Conservation (phyloP, 2,888 invertebrate species). For the Torymus texanus region DNA sequence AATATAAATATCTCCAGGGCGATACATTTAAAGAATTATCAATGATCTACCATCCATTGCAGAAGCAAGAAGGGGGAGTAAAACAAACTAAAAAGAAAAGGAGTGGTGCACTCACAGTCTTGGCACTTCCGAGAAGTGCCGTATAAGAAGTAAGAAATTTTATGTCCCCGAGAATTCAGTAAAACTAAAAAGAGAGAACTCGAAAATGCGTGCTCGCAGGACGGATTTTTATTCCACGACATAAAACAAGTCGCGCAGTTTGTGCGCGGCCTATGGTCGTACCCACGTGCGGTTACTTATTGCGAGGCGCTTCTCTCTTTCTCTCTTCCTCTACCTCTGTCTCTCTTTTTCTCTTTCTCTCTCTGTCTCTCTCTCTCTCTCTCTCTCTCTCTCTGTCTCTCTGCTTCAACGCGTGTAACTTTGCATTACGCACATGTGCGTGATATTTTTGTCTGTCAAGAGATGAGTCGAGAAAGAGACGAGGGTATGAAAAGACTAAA, state of each 20-base stretch:
- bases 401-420: conserved; percentile 19
- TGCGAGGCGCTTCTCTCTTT: conserved; percentile 9
- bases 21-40: too few species aligned
- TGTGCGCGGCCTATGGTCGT: not conserved
- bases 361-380: conserved; percentile 8
- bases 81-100: too few species aligned
- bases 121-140: not conserved
- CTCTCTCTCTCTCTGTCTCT: conserved; percentile 6
- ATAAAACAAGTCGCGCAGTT: conserved; percentile 35
- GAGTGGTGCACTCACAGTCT: not conserved
- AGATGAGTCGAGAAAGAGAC: conserved; percentile 16
- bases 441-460: conserved; percentile 22
- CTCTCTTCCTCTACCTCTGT: too few species aligned
- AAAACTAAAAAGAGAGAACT: not conserved
- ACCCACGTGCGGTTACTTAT: conserved; percentile 37
- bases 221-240: conserved; percentile 33
- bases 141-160: conserved; percentile 13
- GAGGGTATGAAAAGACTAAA: conserved; percentile 23
- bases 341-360: too few species aligned
- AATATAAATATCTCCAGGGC: too few species aligned
- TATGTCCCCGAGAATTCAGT: not conserved
- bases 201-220: conserved; percentile 6
- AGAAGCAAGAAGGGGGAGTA: too few species aligned
- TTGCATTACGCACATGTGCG: conserved; percentile 17
- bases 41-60: too few species aligned